These are phyloP conservation scores for Ophioninae sp. DNA, from an alignment of 2,888 invertebrate species.

Conservation along the genomic window DNA sequence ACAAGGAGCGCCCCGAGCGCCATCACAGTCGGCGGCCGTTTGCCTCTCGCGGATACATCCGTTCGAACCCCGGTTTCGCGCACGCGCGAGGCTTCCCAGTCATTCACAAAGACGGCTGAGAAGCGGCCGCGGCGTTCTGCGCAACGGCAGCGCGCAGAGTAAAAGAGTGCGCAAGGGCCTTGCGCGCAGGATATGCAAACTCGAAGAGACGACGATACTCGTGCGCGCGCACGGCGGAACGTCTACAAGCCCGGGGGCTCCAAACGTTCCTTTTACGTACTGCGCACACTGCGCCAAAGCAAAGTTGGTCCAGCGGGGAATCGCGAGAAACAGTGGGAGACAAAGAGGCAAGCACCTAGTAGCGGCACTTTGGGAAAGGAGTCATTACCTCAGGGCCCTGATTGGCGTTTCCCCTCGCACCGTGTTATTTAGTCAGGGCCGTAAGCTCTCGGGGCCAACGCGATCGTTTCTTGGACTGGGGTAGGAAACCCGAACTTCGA, in stretches of 20 bases:
- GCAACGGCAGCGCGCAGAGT: slow-evolving; percentile 3
- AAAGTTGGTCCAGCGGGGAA: slow-evolving; percentile 45
- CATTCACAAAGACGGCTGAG: slow-evolving; percentile 52
- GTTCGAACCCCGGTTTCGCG: slow-evolving; percentile 8
- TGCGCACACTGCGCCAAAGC: slow-evolving; percentile 2
- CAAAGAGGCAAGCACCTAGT: slow-evolving; percentile 52
- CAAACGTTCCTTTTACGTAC: slow-evolving; percentile 35
- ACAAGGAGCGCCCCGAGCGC: slow-evolving; percentile 27
- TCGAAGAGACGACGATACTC: slow-evolving; percentile 31
- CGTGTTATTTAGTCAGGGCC: slow-evolving; percentile 68
- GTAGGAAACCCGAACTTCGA: no score
- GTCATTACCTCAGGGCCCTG: slow-evolving; percentile 66
- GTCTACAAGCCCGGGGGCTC: slow-evolving; percentile 31
- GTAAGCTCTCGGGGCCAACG: slow-evolving; percentile 49
- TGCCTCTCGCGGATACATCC: slow-evolving; percentile 20
- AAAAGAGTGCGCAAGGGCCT: slow-evolving; percentile 21
- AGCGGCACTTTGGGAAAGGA: slow-evolving; percentile 66
- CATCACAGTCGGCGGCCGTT: slow-evolving; percentile 30
- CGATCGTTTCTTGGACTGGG: no score
- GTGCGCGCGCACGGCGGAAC: slow-evolving; percentile 12
- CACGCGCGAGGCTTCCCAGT: slow-evolving; percentile 25
- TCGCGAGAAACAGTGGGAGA: slow-evolving; percentile 3
- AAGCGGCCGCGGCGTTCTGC: slow-evolving; percentile 20
- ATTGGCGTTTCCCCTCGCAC: slow-evolving; percentile 70
- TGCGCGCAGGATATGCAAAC: slow-evolving; percentile 24